A percentile compares a stretch with the other conserved stretches of the same genome.
phyloP scores from a whole-genome alignment of 2,888 invertebrate genomes.

The Amphipyra berbera region DNA sequence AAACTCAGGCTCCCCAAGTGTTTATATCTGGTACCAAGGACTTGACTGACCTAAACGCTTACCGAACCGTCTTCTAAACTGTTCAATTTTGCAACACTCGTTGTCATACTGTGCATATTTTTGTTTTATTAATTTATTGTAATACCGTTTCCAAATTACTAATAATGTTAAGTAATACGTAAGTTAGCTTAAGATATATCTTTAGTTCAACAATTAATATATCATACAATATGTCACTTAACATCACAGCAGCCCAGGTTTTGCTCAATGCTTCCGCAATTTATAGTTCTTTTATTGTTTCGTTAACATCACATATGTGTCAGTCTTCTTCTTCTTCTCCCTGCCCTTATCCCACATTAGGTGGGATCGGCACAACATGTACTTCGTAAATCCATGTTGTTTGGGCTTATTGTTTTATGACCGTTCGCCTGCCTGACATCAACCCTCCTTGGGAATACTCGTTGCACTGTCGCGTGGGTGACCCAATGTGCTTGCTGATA shows the following conservation, averaged over 20 bases:
- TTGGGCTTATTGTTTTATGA: too few species aligned
- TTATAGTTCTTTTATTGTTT: slow-evolving; percentile 7
- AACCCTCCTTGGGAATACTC: too few species aligned
- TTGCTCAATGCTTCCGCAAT: slow-evolving; percentile 64
- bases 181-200: slow-evolving; percentile 84
- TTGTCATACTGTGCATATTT: slow-evolving; percentile 81
- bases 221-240: slow-evolving; percentile 71
- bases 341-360: too few species aligned
- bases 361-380: too few species aligned
- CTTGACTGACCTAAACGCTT: slow-evolving; percentile 58
- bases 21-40: slow-evolving; percentile 40
- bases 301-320: slow-evolving; percentile 23
- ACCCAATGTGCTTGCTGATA: too few species aligned
- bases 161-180: slow-evolving; percentile 88
- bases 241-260: slow-evolving; percentile 78
- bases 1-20: slow-evolving; percentile 14
- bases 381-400: too few species aligned
- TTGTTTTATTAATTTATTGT: slow-evolving; percentile 86
- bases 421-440: too few species aligned
- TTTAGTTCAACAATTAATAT: slow-evolving; percentile 80
- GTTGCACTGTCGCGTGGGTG: too few species aligned
- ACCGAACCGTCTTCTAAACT: slow-evolving; percentile 49
- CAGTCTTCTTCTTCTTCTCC: too few species aligned
- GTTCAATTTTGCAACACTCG: slow-evolving; percentile 66
- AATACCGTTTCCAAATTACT: slow-evolving; percentile 71